Percentiles rank a stretch among this genome's conserved stretches.
phyloP scores from a whole-genome alignment of 2,797 vertebrate genomes.

The Zalophus californianus region DNA sequence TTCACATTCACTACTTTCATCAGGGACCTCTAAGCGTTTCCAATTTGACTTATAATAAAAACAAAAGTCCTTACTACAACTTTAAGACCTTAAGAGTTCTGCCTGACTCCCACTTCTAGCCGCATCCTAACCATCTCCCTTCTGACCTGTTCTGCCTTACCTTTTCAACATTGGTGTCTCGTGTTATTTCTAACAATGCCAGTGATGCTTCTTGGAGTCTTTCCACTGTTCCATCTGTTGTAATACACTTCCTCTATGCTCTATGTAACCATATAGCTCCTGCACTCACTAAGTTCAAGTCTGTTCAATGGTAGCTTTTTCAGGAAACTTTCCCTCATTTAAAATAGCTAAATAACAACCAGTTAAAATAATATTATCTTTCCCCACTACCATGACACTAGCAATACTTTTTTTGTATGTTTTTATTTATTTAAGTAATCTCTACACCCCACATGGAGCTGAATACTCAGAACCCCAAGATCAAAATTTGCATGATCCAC shows the following conservation, averaged over 20 bases:
- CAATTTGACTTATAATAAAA: not conserved
- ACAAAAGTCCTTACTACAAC: not conserved
- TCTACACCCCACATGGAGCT: not conserved
- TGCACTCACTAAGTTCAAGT: not conserved
- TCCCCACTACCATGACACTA: not conserved
- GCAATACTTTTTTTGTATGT: not conserved
- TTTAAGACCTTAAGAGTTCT: not conserved
- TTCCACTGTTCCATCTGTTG: not conserved
- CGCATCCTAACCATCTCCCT: not conserved
- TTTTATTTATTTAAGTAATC: not conserved
- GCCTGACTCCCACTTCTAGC: not conserved
- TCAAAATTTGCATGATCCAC: not conserved
- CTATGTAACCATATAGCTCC: not conserved
- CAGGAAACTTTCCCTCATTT: not conserved
- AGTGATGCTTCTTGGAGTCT: not conserved
- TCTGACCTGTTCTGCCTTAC: not conserved
- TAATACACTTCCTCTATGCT: not conserved
- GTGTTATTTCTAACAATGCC: not conserved
- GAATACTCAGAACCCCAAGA: not conserved
- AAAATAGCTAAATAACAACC: conserved; percentile 21
- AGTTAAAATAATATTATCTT: not conserved
- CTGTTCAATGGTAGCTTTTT: not conserved
- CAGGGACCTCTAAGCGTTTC: not conserved
- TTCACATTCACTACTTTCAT: not conserved
- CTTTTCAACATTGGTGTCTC: not conserved